Evolutionary conservation across 2,797 vertebrate species (phyloP).

Genomic region (Coregonus suidteri): DNA sequence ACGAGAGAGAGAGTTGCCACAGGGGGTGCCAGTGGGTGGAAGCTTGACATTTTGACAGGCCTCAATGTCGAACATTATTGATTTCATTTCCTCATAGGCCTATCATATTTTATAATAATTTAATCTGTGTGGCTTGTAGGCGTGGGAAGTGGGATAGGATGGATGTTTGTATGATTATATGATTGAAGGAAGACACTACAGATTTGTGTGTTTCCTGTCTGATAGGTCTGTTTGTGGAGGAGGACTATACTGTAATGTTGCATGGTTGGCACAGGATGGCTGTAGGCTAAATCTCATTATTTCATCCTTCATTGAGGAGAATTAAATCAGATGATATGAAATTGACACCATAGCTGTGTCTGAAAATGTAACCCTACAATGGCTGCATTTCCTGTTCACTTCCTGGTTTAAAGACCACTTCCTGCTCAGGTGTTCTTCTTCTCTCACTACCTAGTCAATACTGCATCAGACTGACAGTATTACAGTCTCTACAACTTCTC

Average conservation of each 20-base stretch:
- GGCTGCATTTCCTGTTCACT: constrained; percentile 44
- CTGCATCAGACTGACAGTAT: background rate
- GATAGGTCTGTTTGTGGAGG: constrained; percentile 35
- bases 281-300: constrained; percentile 50
- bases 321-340: constrained; percentile 55
- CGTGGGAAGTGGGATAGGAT: background rate
- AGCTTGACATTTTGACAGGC: background rate
- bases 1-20: background rate
- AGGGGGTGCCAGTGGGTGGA: background rate
- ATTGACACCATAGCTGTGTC: constrained; percentile 23
- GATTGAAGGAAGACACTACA: background rate
- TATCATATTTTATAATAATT: background rate
- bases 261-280: constrained; percentile 29
- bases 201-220: background rate
- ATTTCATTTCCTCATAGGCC: background rate
- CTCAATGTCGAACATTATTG: background rate
- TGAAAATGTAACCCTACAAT: constrained; percentile 20
- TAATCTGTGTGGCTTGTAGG: constrained; percentile 2
- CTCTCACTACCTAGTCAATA: background rate
- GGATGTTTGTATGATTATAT: constrained; percentile 5
- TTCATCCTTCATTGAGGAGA: constrained; percentile 48
- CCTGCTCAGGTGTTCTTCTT: background rate
- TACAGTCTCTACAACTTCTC: background rate
- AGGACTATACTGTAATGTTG: constrained; percentile 31
- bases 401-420: constrained; percentile 18